These are phyloP conservation scores for Elaeidobius kamerunicus DNA, from an alignment of 2,888 invertebrate genomes.

Conservation along the genomic window DNA sequence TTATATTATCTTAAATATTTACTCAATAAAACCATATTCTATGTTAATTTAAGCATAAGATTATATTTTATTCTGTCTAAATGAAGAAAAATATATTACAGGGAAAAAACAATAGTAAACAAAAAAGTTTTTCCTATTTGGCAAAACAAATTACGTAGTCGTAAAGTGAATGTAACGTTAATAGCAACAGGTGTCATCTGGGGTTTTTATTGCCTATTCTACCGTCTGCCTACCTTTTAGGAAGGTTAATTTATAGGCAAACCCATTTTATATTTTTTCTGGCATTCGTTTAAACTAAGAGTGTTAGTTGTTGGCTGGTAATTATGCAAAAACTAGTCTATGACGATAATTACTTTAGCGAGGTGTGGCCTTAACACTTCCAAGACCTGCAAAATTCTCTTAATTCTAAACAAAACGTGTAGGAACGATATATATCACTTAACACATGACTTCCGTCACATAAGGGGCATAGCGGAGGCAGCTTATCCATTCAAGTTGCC, in stretches of 20 bases:
- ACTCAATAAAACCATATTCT: no score
- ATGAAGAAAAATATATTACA: no score
- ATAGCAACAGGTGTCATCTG: constrained; percentile 15
- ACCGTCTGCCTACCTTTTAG: constrained; percentile 16
- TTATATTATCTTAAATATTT: no score
- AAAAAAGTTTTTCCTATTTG: neutral
- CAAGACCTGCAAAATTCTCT: constrained; percentile 33
- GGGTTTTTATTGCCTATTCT: constrained; percentile 11
- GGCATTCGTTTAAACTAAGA: no score
- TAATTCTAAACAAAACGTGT: constrained; percentile 32
- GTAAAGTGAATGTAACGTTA: constrained; percentile 12
- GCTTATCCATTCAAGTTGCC: constrained; percentile 36
- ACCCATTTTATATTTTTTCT: constrained; percentile 1
- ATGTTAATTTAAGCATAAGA: no score
- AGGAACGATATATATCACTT: constrained; percentile 34
- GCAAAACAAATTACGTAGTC: constrained; percentile 11
- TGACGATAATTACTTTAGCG: constrained; percentile 28
- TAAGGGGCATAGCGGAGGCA: constrained; percentile 35
- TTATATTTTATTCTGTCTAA: no score
- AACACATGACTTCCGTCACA: constrained; percentile 36
- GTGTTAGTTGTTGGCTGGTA: constrained; percentile 30
- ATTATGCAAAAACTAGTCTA: constrained; percentile 33
- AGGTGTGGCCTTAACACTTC: constrained; percentile 35
- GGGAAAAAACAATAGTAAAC: constrained; percentile 1
- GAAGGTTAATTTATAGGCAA: constrained; percentile 15